phyloP scores from a whole-genome alignment of 2,888 invertebrate genomes.

The Apodemia duryi region DNA sequence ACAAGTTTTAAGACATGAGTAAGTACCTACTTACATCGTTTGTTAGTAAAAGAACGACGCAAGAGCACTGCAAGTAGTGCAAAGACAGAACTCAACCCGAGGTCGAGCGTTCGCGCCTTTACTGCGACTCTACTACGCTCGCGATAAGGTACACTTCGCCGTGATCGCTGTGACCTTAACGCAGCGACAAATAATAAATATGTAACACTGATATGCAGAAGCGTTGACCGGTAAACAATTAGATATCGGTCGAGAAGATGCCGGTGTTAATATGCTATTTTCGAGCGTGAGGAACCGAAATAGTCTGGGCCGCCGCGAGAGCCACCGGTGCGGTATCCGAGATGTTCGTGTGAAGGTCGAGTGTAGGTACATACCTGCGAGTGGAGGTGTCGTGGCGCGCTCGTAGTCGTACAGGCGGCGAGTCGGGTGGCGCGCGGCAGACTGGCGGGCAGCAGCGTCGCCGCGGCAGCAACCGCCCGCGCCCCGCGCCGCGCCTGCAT shows the following conservation, averaged over 20 bases:
- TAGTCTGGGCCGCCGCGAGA: conserved; percentile 18
- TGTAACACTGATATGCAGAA: conserved; percentile 77
- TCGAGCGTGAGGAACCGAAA: conserved; percentile 31
- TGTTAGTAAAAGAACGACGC: conserved; percentile 48
- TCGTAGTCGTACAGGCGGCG: conserved; percentile 56
- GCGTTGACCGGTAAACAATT: conserved; percentile 72
- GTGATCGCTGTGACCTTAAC: conserved; percentile 70
- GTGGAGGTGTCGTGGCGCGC: conserved; percentile 46
- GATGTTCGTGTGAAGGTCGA: conserved; percentile 41
- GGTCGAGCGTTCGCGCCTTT: conserved; percentile 48
- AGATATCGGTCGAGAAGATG: conserved; percentile 41
- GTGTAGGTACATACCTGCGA: conserved; percentile 60
- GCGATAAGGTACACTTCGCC: conserved; percentile 69
- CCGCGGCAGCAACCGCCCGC: conserved; percentile 63
- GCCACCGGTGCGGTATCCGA: conserved; percentile 21
- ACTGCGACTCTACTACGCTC: conserved; percentile 63
- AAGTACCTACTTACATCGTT: background rate
- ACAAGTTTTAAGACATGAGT: background rate
- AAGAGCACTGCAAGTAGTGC: conserved; percentile 67
- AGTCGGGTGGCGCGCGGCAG: conserved; percentile 74
- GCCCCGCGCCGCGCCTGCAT: conserved; percentile 58
- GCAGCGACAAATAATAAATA: conserved; percentile 74
- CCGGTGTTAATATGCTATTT: conserved; percentile 1
- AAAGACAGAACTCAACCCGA: conserved; percentile 46
- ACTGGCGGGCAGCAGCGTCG: conserved; percentile 64